A percentile compares a stretch with the other conserved stretches of the same genome.
Conservation (phyloP, 2,888 invertebrate genomes). For the Calliopum simillimum region DNA sequence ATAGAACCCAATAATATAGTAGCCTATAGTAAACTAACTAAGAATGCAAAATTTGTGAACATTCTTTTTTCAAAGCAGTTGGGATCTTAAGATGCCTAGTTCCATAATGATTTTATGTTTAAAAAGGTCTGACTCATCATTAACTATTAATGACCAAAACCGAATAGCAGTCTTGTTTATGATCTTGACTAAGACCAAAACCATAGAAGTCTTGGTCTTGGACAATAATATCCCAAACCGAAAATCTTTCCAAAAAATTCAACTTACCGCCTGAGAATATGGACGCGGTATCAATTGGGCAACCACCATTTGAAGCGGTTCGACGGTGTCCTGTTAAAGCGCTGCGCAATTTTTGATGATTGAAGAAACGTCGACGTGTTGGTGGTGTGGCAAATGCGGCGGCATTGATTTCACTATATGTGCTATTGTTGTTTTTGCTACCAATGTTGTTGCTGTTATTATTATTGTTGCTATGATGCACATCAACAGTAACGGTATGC, state of each 20-base stretch:
- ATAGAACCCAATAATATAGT: too few species aligned
- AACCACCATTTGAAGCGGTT: slow-evolving; percentile 60
- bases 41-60: too few species aligned
- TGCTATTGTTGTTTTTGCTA: slow-evolving; percentile 43
- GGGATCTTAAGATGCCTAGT: too few species aligned
- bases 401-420: slow-evolving; percentile 68
- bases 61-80: too few species aligned
- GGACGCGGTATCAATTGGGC: slow-evolving; percentile 65
- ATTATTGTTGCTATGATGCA: slow-evolving; percentile 44
- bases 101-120: too few species aligned
- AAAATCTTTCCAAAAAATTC: too few species aligned
- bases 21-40: too few species aligned
- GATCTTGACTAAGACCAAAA: too few species aligned
- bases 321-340: slow-evolving; percentile 73
- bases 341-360: slow-evolving; percentile 82
- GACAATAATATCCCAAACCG: neutral
- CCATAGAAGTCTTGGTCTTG: too few species aligned
- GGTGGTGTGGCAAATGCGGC: slow-evolving; percentile 83
- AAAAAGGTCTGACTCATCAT: too few species aligned
- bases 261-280: slow-evolving; percentile 62
- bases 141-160: too few species aligned
- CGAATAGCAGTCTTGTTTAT: too few species aligned
- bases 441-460: slow-evolving; percentile 33
- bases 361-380: slow-evolving; percentile 82
- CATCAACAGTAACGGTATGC: slow-evolving; percentile 49